phyloP scores from a whole-genome alignment of 2,797 vertebrate species.

The Etheostoma perlongum region DNA sequence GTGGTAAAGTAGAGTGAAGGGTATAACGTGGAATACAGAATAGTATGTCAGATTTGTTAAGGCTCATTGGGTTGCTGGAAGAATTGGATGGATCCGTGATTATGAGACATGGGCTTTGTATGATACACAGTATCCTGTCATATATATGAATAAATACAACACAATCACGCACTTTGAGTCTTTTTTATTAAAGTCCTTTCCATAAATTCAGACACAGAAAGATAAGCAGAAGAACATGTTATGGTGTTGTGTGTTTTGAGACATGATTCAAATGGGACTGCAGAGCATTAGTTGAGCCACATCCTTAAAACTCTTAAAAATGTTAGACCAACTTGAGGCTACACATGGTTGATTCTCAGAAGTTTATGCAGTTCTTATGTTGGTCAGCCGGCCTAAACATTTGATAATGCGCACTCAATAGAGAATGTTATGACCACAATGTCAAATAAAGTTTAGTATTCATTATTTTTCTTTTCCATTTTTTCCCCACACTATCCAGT shows the following conservation, averaged over 20 bases:
- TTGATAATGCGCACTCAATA: not conserved
- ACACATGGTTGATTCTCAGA: not conserved
- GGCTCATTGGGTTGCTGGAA: conserved; percentile 57
- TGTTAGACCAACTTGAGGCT: not conserved
- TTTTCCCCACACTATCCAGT: not conserved
- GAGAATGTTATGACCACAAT: not conserved
- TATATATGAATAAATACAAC: conserved; percentile 78
- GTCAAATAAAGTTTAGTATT: not conserved
- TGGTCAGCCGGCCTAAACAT: not conserved
- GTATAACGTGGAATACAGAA: conserved; percentile 39
- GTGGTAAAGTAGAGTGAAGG: conserved; percentile 46
- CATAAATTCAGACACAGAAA: conserved; percentile 11
- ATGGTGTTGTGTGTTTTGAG: conserved; percentile 14
- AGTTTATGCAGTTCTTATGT: conserved; percentile 8
- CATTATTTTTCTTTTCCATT: not conserved
- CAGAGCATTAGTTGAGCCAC: conserved; percentile 2
- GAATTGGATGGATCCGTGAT: conserved; percentile 52
- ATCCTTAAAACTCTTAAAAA: conserved; percentile 3
- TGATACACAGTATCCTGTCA: conserved; percentile 66
- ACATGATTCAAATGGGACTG: not conserved
- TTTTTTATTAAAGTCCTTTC: conserved; percentile 64
- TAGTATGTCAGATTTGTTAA: conserved; percentile 56
- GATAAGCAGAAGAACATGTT: not conserved
- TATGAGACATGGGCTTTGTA: conserved; percentile 69
- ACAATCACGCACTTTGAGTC: conserved; percentile 64